phyloP scores from a whole-genome alignment of 1,140 invertebrate species.

The Aphaenogaster ashmeadi region DNA sequence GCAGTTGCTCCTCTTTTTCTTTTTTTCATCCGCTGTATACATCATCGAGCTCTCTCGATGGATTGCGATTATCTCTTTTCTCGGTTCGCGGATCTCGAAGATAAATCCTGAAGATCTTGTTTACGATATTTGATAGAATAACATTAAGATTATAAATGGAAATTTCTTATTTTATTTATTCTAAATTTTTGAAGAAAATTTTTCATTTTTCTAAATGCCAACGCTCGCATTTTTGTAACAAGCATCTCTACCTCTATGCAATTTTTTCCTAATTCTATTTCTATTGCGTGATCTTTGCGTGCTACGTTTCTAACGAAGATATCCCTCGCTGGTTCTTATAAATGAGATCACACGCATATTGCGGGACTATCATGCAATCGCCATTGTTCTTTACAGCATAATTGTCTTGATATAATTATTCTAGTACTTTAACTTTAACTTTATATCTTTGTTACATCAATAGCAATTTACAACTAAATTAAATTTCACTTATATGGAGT shows the following conservation, averaged over 20 bases:
- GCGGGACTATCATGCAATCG: constrained; percentile 16
- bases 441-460: constrained; percentile 36
- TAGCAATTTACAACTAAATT: constrained; percentile 15
- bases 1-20: constrained; percentile 19
- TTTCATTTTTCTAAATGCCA: background rate
- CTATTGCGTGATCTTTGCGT: background rate
- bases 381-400: constrained; percentile 28
- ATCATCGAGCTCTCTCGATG: constrained; percentile 66
- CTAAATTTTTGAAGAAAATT: background rate
- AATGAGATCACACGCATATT: constrained; percentile 27
- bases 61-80: constrained; percentile 60
- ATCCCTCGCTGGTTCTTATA: constrained; percentile 16
- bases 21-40: background rate
- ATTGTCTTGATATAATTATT: constrained; percentile 26
- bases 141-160: background rate
- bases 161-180: background rate
- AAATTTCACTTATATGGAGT: constrained; percentile 8
- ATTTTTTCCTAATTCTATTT: background rate
- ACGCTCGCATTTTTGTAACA: background rate
- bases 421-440: background rate
- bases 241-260: background rate
- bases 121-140: constrained; percentile 6
- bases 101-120: background rate
- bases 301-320: constrained; percentile 34
- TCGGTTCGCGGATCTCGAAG: constrained; percentile 52